A percentile compares a stretch with the other conserved stretches of the same genome.
These are phyloP conservation scores for Parthenolecanium corni DNA, from an alignment of 2,888 invertebrate species.

Conservation along the genomic window DNA sequence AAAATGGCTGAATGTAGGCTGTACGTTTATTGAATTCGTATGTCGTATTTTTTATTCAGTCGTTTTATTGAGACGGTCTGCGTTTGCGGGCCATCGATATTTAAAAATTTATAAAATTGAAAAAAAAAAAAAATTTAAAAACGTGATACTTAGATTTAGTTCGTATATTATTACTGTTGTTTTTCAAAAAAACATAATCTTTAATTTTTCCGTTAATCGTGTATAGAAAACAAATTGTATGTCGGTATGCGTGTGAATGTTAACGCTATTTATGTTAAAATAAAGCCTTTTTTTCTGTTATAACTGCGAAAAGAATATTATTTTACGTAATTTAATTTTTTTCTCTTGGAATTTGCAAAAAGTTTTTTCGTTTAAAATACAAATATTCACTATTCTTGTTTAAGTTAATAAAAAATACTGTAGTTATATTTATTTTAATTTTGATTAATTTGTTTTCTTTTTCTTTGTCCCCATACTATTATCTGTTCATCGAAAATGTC, in stretches of 20 bases:
- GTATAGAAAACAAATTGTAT: conserved; percentile 17
- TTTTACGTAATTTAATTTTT: background rate
- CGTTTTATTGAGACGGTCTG: background rate
- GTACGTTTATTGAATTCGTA: too few species aligned
- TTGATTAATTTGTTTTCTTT: conserved; percentile 11
- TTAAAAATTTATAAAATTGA: conserved; percentile 6
- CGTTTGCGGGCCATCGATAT: conserved; percentile 12
- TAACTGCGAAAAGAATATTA: conserved; percentile 1
- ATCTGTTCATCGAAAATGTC: background rate
- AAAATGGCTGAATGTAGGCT: too few species aligned
- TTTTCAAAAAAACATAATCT: conserved; percentile 23
- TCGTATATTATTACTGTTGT: conserved; percentile 15
- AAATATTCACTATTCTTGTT: conserved; percentile 20
- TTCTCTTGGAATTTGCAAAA: background rate
- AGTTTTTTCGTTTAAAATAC: conserved; percentile 2
- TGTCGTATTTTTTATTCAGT: too few species aligned
- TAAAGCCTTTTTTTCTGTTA: conserved; percentile 8
- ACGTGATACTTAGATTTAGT: conserved; percentile 26
- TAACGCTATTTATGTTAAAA: conserved; percentile 23
- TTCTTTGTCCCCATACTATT: conserved; percentile 8
- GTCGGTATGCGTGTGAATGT: conserved; percentile 27
- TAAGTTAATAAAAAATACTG: conserved; percentile 23
- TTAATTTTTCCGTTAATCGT: conserved; percentile 18
- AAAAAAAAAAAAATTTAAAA: conserved; percentile 2
- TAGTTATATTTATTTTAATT: conserved; percentile 26